A percentile compares a stretch with the other conserved stretches of the same genome.
Conservation (phyloP, 2,113 vertebrate genomes). For the Cardinalis cardinalis region DNA sequence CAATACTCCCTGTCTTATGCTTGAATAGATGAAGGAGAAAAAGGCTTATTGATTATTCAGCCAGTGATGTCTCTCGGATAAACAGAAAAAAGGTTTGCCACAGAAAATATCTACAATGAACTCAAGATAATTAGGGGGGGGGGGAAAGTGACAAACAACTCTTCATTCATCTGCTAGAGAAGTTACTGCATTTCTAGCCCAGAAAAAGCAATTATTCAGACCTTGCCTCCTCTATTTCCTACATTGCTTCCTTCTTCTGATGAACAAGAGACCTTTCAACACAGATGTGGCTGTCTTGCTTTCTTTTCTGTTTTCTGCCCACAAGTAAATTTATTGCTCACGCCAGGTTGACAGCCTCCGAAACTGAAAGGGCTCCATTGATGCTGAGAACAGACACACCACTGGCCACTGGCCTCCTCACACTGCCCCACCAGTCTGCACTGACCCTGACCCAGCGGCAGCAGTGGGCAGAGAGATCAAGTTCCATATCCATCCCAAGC, state of each 20-base stretch:
- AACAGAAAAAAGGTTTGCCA: conserved; percentile 48
- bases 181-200: conserved; percentile 8
- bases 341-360: not conserved
- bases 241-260: conserved; percentile 41
- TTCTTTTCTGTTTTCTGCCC: conserved; percentile 40
- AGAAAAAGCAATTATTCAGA: conserved; percentile 41
- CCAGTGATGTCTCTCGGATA: conserved; percentile 47
- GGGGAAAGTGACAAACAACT: not conserved
- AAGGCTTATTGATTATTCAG: conserved; percentile 59
- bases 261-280: conserved; percentile 53
- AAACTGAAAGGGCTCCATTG: conserved; percentile 26
- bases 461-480: not conserved
- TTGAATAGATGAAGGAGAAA: conserved; percentile 52
- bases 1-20: conserved; percentile 45
- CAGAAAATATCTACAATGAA: conserved; percentile 55
- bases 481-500: not conserved
- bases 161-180: conserved; percentile 29
- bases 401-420: not conserved
- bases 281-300: conserved; percentile 15
- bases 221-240: conserved; percentile 30
- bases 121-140: conserved; percentile 39
- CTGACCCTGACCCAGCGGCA: not conserved
- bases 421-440: not conserved
- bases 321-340: conserved; percentile 27
- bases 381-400: not conserved